A percentile compares a stretch with the other conserved stretches of the same genome.
Conservation (phyloP, 2,113 vertebrate genomes). For the Cranoglanis bouderius region DNA sequence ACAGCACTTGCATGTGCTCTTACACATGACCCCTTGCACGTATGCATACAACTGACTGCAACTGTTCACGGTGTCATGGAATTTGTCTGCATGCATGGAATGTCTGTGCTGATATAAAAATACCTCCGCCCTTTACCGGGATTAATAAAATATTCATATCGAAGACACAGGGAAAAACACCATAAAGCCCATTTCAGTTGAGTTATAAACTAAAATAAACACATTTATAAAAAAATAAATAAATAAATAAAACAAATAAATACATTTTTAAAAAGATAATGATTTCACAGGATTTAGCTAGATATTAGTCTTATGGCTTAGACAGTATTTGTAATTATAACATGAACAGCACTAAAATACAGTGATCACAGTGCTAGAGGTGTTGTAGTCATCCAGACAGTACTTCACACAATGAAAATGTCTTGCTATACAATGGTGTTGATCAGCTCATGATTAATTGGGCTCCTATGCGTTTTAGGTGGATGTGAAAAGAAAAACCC, state of each 20-base stretch:
- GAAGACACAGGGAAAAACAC: background rate
- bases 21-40: slow-evolving; percentile 2
- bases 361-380: background rate
- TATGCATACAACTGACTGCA: slow-evolving; percentile 10
- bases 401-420: no score
- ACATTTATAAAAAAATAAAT: background rate
- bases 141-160: background rate
- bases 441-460: background rate
- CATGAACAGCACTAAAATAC: background rate
- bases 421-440: background rate
- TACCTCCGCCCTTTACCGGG: background rate
- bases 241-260: background rate
- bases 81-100: background rate
- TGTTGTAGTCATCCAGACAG: background rate
- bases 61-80: background rate
- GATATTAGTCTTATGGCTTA: background rate
- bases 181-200: background rate
- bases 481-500: background rate
- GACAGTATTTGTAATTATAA: background rate
- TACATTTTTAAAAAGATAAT: background rate
- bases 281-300: background rate
- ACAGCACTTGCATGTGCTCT: background rate
- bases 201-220: background rate
- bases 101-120: background rate
- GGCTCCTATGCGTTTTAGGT: background rate